Base-by-base conservation (phyloP, 1,140 invertebrate genomes). In the Akabosia matsudoensis region DNA sequence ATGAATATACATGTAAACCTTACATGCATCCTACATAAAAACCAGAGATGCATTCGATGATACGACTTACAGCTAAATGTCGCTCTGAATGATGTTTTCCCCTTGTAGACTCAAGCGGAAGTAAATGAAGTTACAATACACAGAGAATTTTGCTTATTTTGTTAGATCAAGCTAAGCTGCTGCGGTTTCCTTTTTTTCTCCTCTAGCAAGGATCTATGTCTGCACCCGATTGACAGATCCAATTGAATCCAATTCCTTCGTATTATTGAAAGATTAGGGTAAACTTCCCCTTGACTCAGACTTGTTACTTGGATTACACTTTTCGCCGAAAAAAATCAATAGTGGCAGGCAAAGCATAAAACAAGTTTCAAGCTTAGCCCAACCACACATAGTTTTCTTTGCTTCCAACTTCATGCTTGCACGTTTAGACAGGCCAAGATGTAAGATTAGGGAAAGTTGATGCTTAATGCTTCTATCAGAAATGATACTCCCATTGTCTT, bases 171-270 rank as follows among this genome's bases (percentile, higher is more conserved):
- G 7, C 54, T 61, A 61, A 16, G 54, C 54, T 14, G n/a, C n/a
- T 61, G 14, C 14, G 24, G 54, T 14, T 61, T 18, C 7, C 37
- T 61, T 22, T 61, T 22, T 61, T 67, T 13, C 13, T 52, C 30
- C 26, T 67, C 4, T 64, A 45, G n/a, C n/a, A n/a, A n/a, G n/a
- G n/a, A n/a, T n/a, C 13, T 45, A 22, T 37, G 37, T 51, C 34
- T 37, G 37, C 28, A 74, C 26, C 75, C 75, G 78, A 79, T 79
- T 79, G 78, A 79, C 78, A 76, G 78, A 76, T 79, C 78, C 75
- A 79, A 79, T 79, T 79, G 78, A 77, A 76, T 79, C 78, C 78
- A 76, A 79, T 76, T 79, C 72, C 67, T 71, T 28, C 52, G 74
- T 75, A 78, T 73, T 78, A 75, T 78, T 75, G 77, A 51, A 73